Conservation (phyloP, 2,888 invertebrate genomes). For the Hirudinaria manillensis region DNA sequence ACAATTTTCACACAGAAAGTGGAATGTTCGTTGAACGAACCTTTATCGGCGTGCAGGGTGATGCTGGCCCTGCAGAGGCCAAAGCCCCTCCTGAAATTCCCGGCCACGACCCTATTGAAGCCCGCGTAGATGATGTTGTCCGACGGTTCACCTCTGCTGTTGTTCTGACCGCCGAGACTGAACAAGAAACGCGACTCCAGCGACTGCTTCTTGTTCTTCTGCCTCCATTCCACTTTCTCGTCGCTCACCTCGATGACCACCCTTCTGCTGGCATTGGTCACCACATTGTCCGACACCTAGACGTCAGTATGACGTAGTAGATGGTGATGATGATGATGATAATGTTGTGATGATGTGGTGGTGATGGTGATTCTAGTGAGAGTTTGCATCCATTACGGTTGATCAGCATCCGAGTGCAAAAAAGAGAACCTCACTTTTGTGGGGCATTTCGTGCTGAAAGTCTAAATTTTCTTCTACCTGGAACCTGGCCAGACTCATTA, state of each 20-base stretch:
- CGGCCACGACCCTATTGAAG: constrained; percentile 50
- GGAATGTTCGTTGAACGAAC: too few species aligned
- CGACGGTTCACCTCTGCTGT: constrained; percentile 42
- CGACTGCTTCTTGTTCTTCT: constrained; percentile 44
- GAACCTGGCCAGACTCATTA: too few species aligned
- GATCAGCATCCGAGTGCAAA: too few species aligned
- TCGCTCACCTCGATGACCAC: constrained; percentile 41
- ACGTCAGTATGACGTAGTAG: neutral
- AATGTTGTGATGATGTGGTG: constrained; percentile 23
- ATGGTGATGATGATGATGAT: constrained; percentile 28
- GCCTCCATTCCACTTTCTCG: constrained; percentile 46
- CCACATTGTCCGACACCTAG: constrained; percentile 45
- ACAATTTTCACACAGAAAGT: too few species aligned
- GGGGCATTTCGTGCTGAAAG: too few species aligned
- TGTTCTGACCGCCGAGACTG: constrained; percentile 45
- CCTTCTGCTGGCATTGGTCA: constrained; percentile 43
- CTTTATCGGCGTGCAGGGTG: constrained; percentile 32
- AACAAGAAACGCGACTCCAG: constrained; percentile 48
- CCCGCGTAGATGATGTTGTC: constrained; percentile 48
- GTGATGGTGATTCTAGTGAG: constrained; percentile 11
- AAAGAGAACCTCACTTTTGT: too few species aligned
- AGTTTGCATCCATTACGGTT: neutral
- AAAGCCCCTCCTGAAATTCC: constrained; percentile 46
- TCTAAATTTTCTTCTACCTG: too few species aligned
- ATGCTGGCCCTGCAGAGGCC: constrained; percentile 46